Evolutionary conservation across 1,140 invertebrate species (phyloP).

Genomic region (Temnothorax curvispinosus): DNA sequence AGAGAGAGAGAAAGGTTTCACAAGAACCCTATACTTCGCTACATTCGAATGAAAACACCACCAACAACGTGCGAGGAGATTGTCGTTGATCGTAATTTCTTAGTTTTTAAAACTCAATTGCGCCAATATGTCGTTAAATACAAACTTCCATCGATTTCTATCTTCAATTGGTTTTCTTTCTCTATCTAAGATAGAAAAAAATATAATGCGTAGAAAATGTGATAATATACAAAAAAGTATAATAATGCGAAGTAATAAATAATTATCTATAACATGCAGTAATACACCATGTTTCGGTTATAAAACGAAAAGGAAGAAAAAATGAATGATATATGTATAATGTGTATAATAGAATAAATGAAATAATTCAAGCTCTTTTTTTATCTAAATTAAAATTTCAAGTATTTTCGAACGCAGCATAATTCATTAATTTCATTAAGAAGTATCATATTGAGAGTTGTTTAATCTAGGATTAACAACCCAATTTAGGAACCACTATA

Average conservation of each 20-base stretch:
- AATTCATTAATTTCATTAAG: not conserved
- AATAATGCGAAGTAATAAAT: not conserved
- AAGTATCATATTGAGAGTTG: not conserved
- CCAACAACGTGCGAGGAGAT: not conserved
- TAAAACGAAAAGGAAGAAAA: not conserved
- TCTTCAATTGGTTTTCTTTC: not conserved
- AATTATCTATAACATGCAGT: not conserved
- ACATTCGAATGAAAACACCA: slow-evolving; percentile 63
- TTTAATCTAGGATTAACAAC: not conserved
- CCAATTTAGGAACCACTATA: not conserved
- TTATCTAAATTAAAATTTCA: not conserved
- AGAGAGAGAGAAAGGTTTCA: slow-evolving; percentile 54
- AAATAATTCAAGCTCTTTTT: not conserved
- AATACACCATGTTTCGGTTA: not conserved
- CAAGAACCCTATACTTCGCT: slow-evolving; percentile 63
- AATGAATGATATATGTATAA: not conserved
- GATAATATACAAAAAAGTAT: not conserved
- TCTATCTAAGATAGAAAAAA: not conserved
- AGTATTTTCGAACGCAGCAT: not conserved
- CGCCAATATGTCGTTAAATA: not conserved
- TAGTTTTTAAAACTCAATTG: not conserved
- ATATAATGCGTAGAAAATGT: not conserved
- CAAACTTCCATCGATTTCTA: not conserved
- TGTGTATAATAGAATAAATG: not conserved
- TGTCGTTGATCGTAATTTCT: slow-evolving; percentile 34